A percentile compares a stretch with the other conserved stretches of the same genome.
Evolutionary conservation across 2,888 invertebrate genomes (phyloP).

Genomic region (Camponotus fellah): DNA sequence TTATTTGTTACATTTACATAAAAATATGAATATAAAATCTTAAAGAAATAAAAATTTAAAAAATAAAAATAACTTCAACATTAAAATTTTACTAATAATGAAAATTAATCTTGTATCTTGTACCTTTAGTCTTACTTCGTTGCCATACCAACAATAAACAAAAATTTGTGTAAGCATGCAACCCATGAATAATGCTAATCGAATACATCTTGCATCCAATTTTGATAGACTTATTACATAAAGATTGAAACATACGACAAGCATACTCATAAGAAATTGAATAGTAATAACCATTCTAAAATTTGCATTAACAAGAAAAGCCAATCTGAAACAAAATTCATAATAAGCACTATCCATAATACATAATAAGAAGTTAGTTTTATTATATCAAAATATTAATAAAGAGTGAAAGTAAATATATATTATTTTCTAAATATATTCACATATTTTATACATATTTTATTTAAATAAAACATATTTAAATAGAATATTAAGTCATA

Average conservation of each 20-base stretch:
- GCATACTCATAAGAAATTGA: slow-evolving; percentile 55
- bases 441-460: no score
- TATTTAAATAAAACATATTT: no score
- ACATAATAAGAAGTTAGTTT: neutral
- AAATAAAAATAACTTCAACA: neutral
- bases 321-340: slow-evolving; percentile 41
- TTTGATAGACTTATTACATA: slow-evolving; percentile 33
- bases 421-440: no score
- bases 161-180: slow-evolving; percentile 69
- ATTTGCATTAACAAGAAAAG: slow-evolving; percentile 32
- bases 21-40: no score
- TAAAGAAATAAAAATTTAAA: no score
- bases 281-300: slow-evolving; percentile 48
- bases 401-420: no score
- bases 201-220: slow-evolving; percentile 49
- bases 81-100: neutral
- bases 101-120: no score
- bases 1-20: no score
- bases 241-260: slow-evolving; percentile 54
- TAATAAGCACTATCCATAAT: neutral
- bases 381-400: no score
- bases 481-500: no score
- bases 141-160: slow-evolving; percentile 70
- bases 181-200: slow-evolving; percentile 51
- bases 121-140: slow-evolving; percentile 66